Conservation (phyloP, 2,113 vertebrate species). For the Synodontis membranacea region DNA sequence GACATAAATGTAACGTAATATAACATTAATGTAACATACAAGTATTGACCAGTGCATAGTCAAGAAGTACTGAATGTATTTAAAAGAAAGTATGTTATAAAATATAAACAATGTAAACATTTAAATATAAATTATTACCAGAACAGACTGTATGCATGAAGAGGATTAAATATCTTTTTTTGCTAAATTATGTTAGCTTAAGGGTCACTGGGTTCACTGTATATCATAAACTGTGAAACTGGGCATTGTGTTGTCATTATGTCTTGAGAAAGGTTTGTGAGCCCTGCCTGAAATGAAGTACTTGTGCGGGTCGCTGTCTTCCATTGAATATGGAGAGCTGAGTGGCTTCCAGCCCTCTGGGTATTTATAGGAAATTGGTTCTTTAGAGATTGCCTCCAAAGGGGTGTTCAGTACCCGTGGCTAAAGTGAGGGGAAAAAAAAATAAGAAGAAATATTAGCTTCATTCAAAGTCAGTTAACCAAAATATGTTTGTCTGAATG, state of each 20-base stretch:
- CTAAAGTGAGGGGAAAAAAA: slow-evolving; percentile 10
- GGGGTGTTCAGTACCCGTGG: slow-evolving; percentile 45
- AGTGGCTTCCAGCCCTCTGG: slow-evolving; percentile 44
- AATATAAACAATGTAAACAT: neutral
- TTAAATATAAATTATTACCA: neutral
- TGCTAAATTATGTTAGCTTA: too few species aligned
- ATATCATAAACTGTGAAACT: neutral
- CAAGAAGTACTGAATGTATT: neutral
- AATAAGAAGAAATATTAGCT: neutral
- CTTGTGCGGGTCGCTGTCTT: slow-evolving; percentile 73
- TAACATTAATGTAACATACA: too few species aligned
- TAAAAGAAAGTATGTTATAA: too few species aligned
- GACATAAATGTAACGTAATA: neutral
- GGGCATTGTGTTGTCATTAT: neutral
- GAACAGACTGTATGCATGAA: too few species aligned
- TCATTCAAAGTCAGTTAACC: neutral
- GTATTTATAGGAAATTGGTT: slow-evolving; percentile 40
- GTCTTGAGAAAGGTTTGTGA: neutral
- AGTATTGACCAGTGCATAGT: neutral
- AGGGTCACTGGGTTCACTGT: neutral
- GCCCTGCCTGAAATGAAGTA: slow-evolving; percentile 79
- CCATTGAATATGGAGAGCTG: slow-evolving; percentile 72
- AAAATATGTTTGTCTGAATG: neutral
- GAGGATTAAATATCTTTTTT: too few species aligned
- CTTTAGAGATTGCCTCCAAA: slow-evolving; percentile 46